These are phyloP conservation scores for Tenebrio molitor DNA, from an alignment of 1,140 invertebrate species.

Conservation along the genomic window DNA sequence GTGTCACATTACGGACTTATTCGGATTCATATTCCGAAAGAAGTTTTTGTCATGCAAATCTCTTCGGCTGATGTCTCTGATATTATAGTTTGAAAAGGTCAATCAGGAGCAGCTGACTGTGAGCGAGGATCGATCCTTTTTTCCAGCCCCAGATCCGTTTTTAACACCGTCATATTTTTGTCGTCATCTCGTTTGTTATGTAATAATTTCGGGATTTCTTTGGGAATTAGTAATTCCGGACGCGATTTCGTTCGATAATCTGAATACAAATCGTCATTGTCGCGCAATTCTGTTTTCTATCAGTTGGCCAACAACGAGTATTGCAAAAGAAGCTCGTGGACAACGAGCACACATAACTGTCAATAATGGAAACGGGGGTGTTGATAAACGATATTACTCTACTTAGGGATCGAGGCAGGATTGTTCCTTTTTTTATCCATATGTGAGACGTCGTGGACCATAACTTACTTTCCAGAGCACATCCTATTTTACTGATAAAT, in stretches of 20 bases:
- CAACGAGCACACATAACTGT: constrained; percentile 26
- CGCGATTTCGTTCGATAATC: constrained; percentile 13
- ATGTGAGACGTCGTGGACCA: background rate
- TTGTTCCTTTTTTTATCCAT: constrained; percentile 1
- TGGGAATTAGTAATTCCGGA: constrained; percentile 11
- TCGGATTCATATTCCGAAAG: constrained; percentile 10
- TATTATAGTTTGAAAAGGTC: constrained; percentile 39
- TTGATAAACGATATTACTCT: constrained; percentile 22
- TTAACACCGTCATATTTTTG: constrained; percentile 4
- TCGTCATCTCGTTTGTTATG: constrained; percentile 25
- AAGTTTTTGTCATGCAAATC: constrained; percentile 37
- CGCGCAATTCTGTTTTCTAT: constrained; percentile 29
- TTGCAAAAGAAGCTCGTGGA: constrained; percentile 22
- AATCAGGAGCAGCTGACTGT: constrained; percentile 30
- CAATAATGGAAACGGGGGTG: background rate
- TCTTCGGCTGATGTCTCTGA: constrained; percentile 18
- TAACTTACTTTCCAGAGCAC: background rate
- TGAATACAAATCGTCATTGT: constrained; percentile 18
- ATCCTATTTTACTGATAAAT: constrained; percentile 28
- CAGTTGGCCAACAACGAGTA: constrained; percentile 12
- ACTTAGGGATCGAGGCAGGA: background rate
- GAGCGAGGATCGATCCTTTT: constrained; percentile 11
- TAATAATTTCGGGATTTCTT: constrained; percentile 25
- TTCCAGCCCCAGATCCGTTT: constrained; percentile 9
- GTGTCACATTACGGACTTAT: constrained; percentile 13